phyloP scores from a whole-genome alignment of 1,140 invertebrate genomes.

The Camponotus floridanus region DNA sequence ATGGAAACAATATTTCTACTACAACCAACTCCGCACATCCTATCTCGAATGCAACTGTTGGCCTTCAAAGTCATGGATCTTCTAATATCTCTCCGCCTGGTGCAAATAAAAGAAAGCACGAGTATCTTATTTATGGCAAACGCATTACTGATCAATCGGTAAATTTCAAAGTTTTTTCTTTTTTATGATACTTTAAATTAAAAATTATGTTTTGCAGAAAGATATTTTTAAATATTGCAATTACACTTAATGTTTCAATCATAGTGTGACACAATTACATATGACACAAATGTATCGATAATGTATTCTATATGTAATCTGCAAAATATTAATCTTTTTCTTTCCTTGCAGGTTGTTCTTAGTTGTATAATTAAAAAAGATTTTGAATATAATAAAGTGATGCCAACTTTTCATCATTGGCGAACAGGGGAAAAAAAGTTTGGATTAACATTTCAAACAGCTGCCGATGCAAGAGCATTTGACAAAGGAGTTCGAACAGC shows the following conservation, averaged over 20 bases:
- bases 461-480: conserved; percentile 97
- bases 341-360: conserved; percentile 92
- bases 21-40: conserved; percentile 70
- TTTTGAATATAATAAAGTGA: conserved; percentile 98
- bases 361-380: conserved; percentile 98
- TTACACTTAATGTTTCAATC: conserved; percentile 3
- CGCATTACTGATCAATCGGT: conserved; percentile 97
- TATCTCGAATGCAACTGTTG: conserved; percentile 67
- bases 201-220: neutral
- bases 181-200: conserved; percentile 15
- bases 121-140: conserved; percentile 97
- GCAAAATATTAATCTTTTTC: conserved; percentile 11
- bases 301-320: conserved; percentile 29
- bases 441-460: conserved; percentile 97
- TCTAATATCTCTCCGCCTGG: conserved; percentile 81
- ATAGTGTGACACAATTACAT: neutral
- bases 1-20: conserved; percentile 73
- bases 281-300: neutral
- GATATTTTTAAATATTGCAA: neutral
- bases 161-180: conserved; percentile 48
- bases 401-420: conserved; percentile 99
- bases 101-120: conserved; percentile 88
- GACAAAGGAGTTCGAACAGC: conserved; percentile 96
- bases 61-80: conserved; percentile 78
- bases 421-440: conserved; percentile 97